phyloP scores from a whole-genome alignment of 2,888 invertebrate species.

The Xestia rhomboidea region DNA sequence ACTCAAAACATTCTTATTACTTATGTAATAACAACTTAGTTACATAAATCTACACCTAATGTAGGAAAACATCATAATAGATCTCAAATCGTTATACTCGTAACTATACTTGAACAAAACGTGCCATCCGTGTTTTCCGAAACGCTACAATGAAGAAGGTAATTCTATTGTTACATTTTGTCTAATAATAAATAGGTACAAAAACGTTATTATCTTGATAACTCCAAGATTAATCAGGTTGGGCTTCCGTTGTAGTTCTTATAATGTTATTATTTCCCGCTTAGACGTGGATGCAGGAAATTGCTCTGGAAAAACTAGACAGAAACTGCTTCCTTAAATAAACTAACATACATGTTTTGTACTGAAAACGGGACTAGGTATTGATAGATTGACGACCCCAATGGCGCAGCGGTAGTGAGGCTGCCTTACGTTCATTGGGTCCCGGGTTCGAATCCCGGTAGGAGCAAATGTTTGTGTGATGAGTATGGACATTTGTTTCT shows the following conservation, averaged over 20 bases:
- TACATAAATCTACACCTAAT: not conserved
- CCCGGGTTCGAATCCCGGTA: no score
- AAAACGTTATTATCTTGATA: constrained; percentile 4
- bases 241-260: constrained; percentile 7
- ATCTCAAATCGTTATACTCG: not conserved
- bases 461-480: no score
- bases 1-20: not conserved
- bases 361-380: no score
- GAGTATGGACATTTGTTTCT: no score
- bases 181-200: not conserved
- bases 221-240: constrained; percentile 26
- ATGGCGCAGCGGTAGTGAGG: no score
- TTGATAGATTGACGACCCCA: no score
- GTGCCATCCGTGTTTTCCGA: not conserved
- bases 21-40: no score
- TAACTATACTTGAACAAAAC: not conserved
- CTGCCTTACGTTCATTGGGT: no score
- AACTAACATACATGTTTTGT: not conserved
- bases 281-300: constrained; percentile 39
- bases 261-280: constrained; percentile 39
- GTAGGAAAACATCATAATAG: not conserved
- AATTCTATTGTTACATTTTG: not conserved
- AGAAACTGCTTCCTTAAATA: constrained; percentile 3
- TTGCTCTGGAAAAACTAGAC: constrained; percentile 30
- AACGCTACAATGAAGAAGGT: not conserved